phyloP scores from a whole-genome alignment of 1,140 invertebrate genomes.

The Drosophila murphyi region DNA sequence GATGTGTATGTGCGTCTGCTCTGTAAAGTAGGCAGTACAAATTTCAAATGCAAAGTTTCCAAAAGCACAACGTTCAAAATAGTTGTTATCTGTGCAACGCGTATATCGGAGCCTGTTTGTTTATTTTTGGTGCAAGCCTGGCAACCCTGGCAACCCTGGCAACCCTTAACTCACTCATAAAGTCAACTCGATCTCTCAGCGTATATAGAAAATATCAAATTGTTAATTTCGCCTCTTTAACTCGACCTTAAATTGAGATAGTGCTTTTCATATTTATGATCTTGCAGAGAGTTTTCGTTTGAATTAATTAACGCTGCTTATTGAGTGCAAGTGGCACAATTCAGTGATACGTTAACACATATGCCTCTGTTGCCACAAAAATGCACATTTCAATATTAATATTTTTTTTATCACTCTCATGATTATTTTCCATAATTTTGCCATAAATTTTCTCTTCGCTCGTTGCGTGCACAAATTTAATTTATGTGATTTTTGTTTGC shows the following conservation, averaged over 20 bases:
- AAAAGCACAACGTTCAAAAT: no score
- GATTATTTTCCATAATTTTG: slow-evolving; percentile 70
- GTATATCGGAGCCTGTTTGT: no score
- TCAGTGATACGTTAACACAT: background rate
- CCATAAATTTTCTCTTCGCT: slow-evolving; percentile 51
- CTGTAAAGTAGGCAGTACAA: slow-evolving; percentile 29
- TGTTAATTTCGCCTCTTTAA: background rate
- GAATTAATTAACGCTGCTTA: background rate
- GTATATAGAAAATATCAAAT: no score
- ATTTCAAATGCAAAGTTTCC: background rate
- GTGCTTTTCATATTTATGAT: background rate
- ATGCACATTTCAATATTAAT: slow-evolving; percentile 1
- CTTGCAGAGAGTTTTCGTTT: background rate
- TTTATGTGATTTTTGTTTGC: slow-evolving; percentile 73
- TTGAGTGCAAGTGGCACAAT: background rate
- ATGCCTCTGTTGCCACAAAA: background rate
- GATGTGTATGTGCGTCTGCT: background rate
- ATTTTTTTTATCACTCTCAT: slow-evolving; percentile 25
- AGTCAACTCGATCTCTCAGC: no score
- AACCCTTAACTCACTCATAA: no score
- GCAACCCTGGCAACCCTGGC: no score
- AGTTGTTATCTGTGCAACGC: no score
- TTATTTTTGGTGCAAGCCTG: no score
- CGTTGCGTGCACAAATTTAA: slow-evolving; percentile 62
- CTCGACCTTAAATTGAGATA: background rate